Evolutionary conservation across 2,888 invertebrate species (phyloP), one percentile per base, ranked within the genome.

Genomic region (Gryllus longicercus): DNA sequence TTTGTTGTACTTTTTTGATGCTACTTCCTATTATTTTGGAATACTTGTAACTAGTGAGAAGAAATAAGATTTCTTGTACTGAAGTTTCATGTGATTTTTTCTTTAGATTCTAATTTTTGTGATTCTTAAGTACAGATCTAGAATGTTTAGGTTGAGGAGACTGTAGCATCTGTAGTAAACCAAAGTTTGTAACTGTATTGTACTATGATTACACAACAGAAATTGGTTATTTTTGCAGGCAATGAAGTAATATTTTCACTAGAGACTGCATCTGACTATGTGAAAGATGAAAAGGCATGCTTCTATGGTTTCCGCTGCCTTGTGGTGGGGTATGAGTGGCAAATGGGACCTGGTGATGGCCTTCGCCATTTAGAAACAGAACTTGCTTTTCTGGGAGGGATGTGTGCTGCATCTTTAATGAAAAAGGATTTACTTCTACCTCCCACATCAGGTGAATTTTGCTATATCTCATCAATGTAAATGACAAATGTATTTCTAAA

Each of bases 241-340:
- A 96, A 97, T 86, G 96, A 97, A 88, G 94, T 98, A 0, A 92
- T 97, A 84, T 97, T 99, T 87, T 97, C 97, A 0, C 86, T 99
- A 85, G 98, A 99, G 88, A 98, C 98, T 0, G 96, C 98, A 0
- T 95, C 98, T 0, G 94, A 98, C 86, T 98, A 98, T 87, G 91
- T 96, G 82, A 96, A 95, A 85, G 96, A 96, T 87, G 97, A 96
- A 83, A 93, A 94, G 85, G 92, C 92, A 1, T 92, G 92, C 85
- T 92, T 92, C 82, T 96, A 92, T 86, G 93, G 95, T 91, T 84
- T 98, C 93, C 89, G 95, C 92, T 85, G 97, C 93, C 82, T 96
- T 92, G 87, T 97, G 92, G 87, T 96, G 92, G 93, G 92, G 90
- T 87, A 89, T 87, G 86, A 90, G 86, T 85, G 89, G 83, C 87